Base-by-base conservation (phyloP, 2,113 vertebrate genomes). In the Rissa tridactyla region DNA sequence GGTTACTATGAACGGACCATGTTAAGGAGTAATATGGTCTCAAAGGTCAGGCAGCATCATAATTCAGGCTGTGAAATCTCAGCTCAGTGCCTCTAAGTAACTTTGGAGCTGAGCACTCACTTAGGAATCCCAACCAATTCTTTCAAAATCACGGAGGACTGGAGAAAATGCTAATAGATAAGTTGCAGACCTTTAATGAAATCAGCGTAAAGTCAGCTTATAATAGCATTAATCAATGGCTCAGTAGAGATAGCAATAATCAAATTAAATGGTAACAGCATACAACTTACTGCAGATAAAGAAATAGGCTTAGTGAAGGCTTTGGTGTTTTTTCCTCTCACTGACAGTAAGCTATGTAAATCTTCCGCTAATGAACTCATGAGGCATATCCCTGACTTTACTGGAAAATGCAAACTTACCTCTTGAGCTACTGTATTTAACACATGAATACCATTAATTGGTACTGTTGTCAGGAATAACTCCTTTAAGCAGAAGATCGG, bases 181-280 rank as follows among this genome's bases (percentile, higher is more conserved):
- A 55, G 40, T 30, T 57, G 17, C 10, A 82, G 47, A 25, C 17
- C 82, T 95, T 40, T 92, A 69, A 87, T 78, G 15, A 91, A 82
- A 78, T 55, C 68, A 86, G 3, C 2, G 8, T 80, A 88, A 91
- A 62, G 20, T 83, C 51, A 86, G 11, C 6, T 75, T 88, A 75
- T 52, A 81, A 80, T 44, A 86, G 4, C 11, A 11, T 90, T 94
- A 94, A 90, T 88, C 80, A 88, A 66, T 77, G 76, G 32, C 52
- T 88, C 69, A 86, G 47, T 73, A 75, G 7, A 86, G 54, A 83
- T 47, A 92, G 10, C 5, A 95, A 92, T 86, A 93, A 90, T 81
- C 36, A 88, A 94, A 94, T 90, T 85, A 83, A 86, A 83, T 81
- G 76, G n/a, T 83, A 42, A 94, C 64, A 92, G 42, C 51, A 52